Base-by-base conservation (phyloP, 2,888 invertebrate genomes). In the Apantesis nais region DNA sequence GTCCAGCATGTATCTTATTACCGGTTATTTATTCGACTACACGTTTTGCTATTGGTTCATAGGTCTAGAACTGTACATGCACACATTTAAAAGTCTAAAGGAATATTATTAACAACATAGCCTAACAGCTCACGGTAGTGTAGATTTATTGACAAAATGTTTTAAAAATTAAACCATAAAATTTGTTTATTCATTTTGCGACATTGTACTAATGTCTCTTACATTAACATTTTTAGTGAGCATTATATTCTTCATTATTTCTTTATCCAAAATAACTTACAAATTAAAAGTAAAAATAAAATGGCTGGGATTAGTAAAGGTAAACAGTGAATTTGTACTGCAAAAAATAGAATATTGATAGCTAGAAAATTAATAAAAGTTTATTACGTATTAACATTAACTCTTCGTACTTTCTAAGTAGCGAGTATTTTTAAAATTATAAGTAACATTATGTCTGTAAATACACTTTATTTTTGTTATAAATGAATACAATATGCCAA, bases 1-100 rank as follows among this genome's bases (percentile, higher is more conserved):
- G 68, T 73, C 44, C 16, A 34, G 68, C 69, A 25, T 41, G 55
- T 67, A 62, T 63, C 55, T 31, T 64, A 74, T 68, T 76, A 66
- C 37, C 29, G 66, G 71, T 68, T 69, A 61, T 60, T n/a, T 55
- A 70, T 68, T 22, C 61, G 44, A 39, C 25, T 37, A 67, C 60
- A 58, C 22, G 48, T 60, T 41, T 67, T 39, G 39, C 41, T 58
- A 37, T 60, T 58, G 3, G 39, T 37, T 41, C 5, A 37, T 16
- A 58, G 29, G 31, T 66, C 16, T 34, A 41, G 48, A 52, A n/a
- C 48, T n/a, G 48, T 52, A 19, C 8, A 16, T 58, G 29, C 58
- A 29, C 1, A 14, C 58, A 29, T 14, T 58, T n/a, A n/a, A n/a
- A n/a, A 29, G 14, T 7, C 58, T 12, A 25, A 58, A 58, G n/a